Base-by-base conservation (phyloP, 2,888 invertebrate genomes). In the Thymelicus sylvestris region DNA sequence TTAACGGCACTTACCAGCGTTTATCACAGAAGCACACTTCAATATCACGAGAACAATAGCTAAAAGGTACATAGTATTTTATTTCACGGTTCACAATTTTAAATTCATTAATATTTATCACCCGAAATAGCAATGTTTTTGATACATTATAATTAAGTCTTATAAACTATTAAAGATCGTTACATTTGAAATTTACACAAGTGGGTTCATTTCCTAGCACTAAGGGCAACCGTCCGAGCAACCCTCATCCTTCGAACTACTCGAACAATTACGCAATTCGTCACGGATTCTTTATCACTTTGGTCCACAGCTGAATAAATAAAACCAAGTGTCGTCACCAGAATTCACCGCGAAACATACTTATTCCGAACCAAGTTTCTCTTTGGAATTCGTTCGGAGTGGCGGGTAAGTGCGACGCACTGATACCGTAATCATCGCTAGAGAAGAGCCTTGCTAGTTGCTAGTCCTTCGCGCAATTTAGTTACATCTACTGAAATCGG, bases 401-500 rank as follows among this genome's bases (percentile, higher is more conserved):
- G 12, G 4, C 12, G 44, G 44, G 12, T 44, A 12, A 44, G 10
- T 55, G 19, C 19, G 24, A 10, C 3, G 24, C 24, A 6, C 7
- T 31, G n/a, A 13, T 6, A 31, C 44, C 10, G 44, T 15, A 48
- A 31, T 10, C 12, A 44, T 15, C 8, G 4, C 38, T 39, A 57
- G 61, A 39, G 67, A 1, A 57, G 61, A 39, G 67, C 39, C 67
- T 65, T 72, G 63, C 44, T 72, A 60, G 60, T 65, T 72, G 63
- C 44, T 72, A 60, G 60, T 66, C 57, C 59, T 59, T 63, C 61
- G 48, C 67, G 61, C 64, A 48, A 63, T 64, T 72, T 44, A 77
- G 71, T 71, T 75, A 75, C 79, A 78, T 74, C 76, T 80, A 86
- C 88, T 90, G 87, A 87, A 88, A 86, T 81, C 81, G 76, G 80